Percentiles rank a stretch among this genome's conserved stretches.
phyloP scores from a whole-genome alignment of 2,888 invertebrate genomes.

The Autographa gamma region DNA sequence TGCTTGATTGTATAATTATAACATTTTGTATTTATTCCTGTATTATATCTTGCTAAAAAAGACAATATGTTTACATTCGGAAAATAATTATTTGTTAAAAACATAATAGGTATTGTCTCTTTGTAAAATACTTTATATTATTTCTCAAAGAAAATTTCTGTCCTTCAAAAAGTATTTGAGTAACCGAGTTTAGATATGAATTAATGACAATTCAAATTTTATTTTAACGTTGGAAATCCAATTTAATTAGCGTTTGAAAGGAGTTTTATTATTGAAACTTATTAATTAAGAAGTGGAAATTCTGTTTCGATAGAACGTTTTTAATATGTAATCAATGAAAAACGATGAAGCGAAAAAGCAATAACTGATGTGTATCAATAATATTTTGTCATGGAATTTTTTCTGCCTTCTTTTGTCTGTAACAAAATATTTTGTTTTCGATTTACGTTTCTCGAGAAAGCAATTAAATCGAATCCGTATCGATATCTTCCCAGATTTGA shows the following conservation, averaged over 20 bases:
- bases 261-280: not conserved
- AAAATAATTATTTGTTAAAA: too few relatives aligned
- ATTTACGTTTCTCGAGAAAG: too few relatives aligned
- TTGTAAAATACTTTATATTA: not conserved
- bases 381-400: not conserved
- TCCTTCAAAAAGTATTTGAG: constrained; percentile 1
- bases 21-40: too few relatives aligned
- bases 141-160: not conserved
- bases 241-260: not conserved
- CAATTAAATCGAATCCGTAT: not conserved
- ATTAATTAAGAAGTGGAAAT: not conserved
- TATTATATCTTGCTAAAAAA: too few relatives aligned
- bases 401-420: not conserved
- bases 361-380: not conserved
- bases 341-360: too few relatives aligned
- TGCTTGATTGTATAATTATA: too few relatives aligned
- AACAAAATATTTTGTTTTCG: not conserved
- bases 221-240: not conserved
- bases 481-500: not conserved
- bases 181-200: not conserved
- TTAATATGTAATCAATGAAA: too few relatives aligned
- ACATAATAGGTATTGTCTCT: too few relatives aligned
- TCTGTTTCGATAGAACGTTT: too few relatives aligned
- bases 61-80: too few relatives aligned
- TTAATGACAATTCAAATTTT: not conserved